Evolutionary conservation across 2,113 vertebrate genomes (phyloP).

Genomic region (Prietella phreatophila): DNA sequence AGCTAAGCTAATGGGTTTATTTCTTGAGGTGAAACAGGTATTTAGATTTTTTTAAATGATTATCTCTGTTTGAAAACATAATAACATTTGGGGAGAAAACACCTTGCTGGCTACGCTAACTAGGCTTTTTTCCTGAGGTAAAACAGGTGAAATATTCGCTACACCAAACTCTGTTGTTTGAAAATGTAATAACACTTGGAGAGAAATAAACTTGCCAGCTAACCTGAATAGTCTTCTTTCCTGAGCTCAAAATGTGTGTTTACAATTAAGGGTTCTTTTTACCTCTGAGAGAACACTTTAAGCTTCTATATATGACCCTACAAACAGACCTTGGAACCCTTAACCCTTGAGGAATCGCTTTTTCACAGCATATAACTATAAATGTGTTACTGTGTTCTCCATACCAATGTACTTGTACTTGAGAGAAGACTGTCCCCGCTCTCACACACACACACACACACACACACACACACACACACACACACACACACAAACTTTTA

Average conservation of each 20-base stretch:
- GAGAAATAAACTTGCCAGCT: neutral
- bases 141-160: neutral
- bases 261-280: neutral
- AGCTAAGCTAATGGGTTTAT: neutral
- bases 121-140: neutral
- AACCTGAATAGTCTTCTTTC: neutral
- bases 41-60: neutral
- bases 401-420: neutral
- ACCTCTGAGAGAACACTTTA: neutral
- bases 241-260: neutral
- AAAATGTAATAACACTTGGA: neutral
- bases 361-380: neutral
- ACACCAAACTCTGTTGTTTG: neutral
- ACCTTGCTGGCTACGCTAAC: neutral
- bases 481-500: too few relatives aligned
- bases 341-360: neutral
- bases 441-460: neutral
- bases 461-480: neutral
- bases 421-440: neutral
- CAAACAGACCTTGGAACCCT: neutral
- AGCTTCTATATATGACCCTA: neutral
- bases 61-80: neutral
- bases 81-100: neutral
- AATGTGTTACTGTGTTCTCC: neutral
- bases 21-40: neutral